phyloP scores from a whole-genome alignment of 1,140 invertebrate species.

The Saccostrea echinata region DNA sequence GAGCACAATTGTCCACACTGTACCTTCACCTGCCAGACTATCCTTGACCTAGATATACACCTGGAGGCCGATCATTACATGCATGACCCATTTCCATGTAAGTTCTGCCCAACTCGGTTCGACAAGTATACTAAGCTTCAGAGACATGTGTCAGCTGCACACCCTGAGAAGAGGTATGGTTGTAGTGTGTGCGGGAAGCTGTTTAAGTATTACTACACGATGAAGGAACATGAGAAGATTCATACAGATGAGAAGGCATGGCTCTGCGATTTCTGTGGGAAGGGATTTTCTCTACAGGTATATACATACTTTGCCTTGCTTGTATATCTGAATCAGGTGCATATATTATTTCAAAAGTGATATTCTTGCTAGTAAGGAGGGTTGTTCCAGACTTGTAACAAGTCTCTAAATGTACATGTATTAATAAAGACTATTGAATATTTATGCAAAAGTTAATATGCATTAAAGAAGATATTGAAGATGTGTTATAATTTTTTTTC shows the following conservation, averaged over 20 bases:
- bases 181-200: constrained; percentile 57
- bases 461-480: too few species aligned
- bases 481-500: too few species aligned
- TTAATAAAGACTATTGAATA: too few species aligned
- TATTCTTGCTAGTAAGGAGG: too few species aligned
- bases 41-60: constrained; percentile 40
- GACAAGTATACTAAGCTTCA: constrained; percentile 41
- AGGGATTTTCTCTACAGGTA: constrained; percentile 55
- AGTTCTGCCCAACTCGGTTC: constrained; percentile 21
- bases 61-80: constrained; percentile 33
- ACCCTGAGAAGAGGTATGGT: constrained; percentile 29
- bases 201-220: constrained; percentile 53
- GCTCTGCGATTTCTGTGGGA: constrained; percentile 79
- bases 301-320: background rate
- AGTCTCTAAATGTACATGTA: too few species aligned
- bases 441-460: too few species aligned
- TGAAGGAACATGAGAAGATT: constrained; percentile 72
- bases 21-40: background rate
- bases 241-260: constrained; percentile 77
- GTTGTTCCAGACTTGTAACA: too few species aligned
- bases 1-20: constrained; percentile 32
- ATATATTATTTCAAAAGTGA: too few species aligned
- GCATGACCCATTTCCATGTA: constrained; percentile 45
- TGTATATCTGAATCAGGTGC: too few species aligned
- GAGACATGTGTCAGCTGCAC: constrained; percentile 23